A percentile compares a stretch with the other conserved stretches of the same genome.
Evolutionary conservation across 2,113 vertebrate genomes (phyloP).

Genomic region (Bostrychus sinensis): DNA sequence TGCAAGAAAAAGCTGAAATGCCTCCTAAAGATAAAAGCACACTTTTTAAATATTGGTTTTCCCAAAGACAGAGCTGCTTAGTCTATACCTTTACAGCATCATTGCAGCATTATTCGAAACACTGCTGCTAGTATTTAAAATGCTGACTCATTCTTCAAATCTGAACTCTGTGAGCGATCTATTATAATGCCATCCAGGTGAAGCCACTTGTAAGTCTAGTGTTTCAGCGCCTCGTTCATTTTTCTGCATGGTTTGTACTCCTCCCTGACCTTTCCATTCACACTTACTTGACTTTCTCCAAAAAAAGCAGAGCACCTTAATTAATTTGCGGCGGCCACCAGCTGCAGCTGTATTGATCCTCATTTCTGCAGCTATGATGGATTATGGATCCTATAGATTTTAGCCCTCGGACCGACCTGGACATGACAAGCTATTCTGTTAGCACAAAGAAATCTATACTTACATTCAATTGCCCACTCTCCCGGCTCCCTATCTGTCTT

Average conservation of each 20-base stretch:
- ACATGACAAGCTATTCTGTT: conserved; percentile 59
- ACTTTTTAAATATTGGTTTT: background rate
- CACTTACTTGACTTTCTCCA: conserved; percentile 2
- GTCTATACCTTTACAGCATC: background rate
- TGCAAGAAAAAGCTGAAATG: too few species aligned
- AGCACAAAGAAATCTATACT: conserved; percentile 41
- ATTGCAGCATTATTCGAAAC: background rate
- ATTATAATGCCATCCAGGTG: background rate
- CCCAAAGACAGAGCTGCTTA: background rate
- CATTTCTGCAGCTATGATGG: conserved; percentile 47
- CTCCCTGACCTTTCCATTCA: background rate
- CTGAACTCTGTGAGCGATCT: background rate
- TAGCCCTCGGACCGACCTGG: conserved; percentile 29
- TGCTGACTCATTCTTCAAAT: conserved; percentile 3
- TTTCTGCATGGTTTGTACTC: background rate
- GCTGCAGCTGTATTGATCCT: conserved; percentile 30
- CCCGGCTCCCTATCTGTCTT: conserved; percentile 8
- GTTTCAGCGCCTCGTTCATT: background rate
- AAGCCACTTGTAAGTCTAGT: background rate
- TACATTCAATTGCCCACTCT: conserved; percentile 28
- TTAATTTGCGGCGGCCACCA: conserved; percentile 3
- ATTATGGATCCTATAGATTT: conserved; percentile 51
- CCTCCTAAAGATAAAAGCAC: too few species aligned
- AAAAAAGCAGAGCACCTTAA: conserved; percentile 23
- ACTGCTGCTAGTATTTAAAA: background rate